Conservation (phyloP, 2,113 vertebrate genomes). For the Oncorhynchus tshawytscha region DNA sequence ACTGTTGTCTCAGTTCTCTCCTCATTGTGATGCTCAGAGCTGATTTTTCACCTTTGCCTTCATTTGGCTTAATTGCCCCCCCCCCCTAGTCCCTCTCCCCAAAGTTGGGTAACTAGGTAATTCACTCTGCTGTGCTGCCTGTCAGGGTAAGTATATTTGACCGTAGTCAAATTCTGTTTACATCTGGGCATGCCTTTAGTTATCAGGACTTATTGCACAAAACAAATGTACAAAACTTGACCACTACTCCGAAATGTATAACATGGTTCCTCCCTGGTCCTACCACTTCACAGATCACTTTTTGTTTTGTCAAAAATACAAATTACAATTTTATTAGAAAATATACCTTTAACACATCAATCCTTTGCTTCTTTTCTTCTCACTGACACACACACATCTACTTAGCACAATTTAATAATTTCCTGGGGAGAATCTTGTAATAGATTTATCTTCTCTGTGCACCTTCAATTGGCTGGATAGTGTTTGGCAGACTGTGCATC, state of each 20-base stretch:
- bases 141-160: conserved; percentile 66
- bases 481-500: conserved; percentile 56
- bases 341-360: not conserved
- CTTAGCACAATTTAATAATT: not conserved
- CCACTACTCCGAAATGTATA: not conserved
- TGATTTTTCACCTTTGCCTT: conserved; percentile 82
- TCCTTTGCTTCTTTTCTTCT: not conserved
- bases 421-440: not conserved
- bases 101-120: conserved; percentile 59
- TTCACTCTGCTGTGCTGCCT: conserved; percentile 56
- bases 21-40: conserved; percentile 72
- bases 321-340: not conserved
- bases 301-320: not conserved
- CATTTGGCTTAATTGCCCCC: conserved; percentile 77
- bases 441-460: not conserved
- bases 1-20: not conserved
- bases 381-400: not conserved
- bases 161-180: conserved; percentile 26
- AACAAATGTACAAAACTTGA: conserved; percentile 13
- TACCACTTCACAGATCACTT: not conserved
- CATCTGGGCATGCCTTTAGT: no score
- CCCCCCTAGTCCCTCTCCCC: not conserved
- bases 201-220: conserved; percentile 67
- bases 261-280: not conserved
- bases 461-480: not conserved